Evolutionary conservation across 2,113 vertebrate genomes (phyloP), one percentile per base, ranked within the genome.

Genomic region (Crotalus helleri): DNA sequence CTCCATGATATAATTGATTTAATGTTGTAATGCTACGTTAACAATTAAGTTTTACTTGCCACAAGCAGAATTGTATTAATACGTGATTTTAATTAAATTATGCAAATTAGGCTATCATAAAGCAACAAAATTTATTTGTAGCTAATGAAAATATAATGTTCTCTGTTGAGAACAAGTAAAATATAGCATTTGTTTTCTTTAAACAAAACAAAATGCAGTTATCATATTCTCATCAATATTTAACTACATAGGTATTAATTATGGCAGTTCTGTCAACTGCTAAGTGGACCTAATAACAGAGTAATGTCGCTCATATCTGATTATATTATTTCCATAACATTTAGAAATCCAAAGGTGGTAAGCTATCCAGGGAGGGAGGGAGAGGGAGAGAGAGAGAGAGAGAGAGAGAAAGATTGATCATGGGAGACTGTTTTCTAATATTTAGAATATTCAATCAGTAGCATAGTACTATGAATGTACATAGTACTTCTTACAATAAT

Each of bases 41-140:
- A 39, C 74, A 92, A 46, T 26, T 90, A 92, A 33, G 90, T 49
- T 51, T 6, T 92, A 5, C 89, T 91, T 91, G 51, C 1, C 58
- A 74, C 1, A 39, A 19, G 58, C 13, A 93, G 89, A 96, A 93
- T 0, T 49, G 92, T 9, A 58, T 55, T 90, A 44, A 55, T 23
- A 0, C 88, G 39, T 19, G 11, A 0, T 26, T 89, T 93, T 69
- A 89, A 92, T 58, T 15, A 54, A 51, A 85, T n/a, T 90, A 87
- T 90, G 74, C 85, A 92, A 87, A 92, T 94, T 86, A 87, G 39
- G 24, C 10, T 46, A 90, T 91, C n/a, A 53, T 4, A 11, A 24
- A 93, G 93, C 58, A 51, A 1, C 33, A 39, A 10, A 23, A 57
- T 93, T 93, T 39, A 92, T 21, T 87, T 91, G 0, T 23, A 92